These are phyloP conservation scores for Siniperca chuatsi DNA, from an alignment of 2,113 vertebrate species.

Conservation along the genomic window DNA sequence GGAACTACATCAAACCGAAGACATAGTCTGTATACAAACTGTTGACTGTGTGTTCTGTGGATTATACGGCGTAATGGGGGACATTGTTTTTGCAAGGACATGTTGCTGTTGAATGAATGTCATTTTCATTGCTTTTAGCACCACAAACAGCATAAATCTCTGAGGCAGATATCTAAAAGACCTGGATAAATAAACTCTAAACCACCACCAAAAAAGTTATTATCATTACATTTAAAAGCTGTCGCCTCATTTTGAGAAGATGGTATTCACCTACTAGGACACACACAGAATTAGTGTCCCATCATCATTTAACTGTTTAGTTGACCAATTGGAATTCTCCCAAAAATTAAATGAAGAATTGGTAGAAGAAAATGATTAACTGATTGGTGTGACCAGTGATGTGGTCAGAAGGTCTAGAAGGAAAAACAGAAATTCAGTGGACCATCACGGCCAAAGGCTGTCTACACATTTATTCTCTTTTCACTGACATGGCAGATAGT, in stretches of 20 bases:
- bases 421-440: constrained; percentile 15
- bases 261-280: background rate
- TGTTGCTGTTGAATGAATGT: background rate
- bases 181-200: background rate
- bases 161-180: background rate
- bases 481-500: constrained; percentile 58
- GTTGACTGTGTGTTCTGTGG: background rate
- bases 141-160: background rate
- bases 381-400: constrained; percentile 6
- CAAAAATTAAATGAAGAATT: background rate
- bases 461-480: constrained; percentile 33
- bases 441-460: constrained; percentile 41
- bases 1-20: background rate
- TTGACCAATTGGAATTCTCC: background rate
- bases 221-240: background rate
- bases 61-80: background rate
- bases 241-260: background rate
- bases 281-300: background rate
- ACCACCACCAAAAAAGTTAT: background rate
- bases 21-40: background rate
- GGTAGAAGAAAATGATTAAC: background rate
- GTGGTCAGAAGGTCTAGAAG: background rate
- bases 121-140: background rate
- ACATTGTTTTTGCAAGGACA: background rate
- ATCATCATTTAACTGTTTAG: background rate